Evolutionary conservation across 2,113 vertebrate species (phyloP).

Genomic region (Xenopus borealis): DNA sequence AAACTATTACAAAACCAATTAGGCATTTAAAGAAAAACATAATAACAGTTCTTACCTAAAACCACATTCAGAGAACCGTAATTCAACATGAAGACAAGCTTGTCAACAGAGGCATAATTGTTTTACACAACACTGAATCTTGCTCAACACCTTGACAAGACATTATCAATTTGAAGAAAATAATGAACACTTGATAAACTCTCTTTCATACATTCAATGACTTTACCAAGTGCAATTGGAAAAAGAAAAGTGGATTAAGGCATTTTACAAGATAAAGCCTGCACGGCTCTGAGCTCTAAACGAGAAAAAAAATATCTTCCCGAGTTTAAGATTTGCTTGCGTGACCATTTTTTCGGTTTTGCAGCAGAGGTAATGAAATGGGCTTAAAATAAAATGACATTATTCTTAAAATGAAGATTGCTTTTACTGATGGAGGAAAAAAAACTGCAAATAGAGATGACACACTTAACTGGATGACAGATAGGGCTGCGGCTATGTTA

Average conservation of each 20-base stretch:
- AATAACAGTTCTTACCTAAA: no score
- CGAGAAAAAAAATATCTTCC: constrained; percentile 10
- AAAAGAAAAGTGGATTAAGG: not conserved
- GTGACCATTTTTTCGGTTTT: constrained; percentile 28
- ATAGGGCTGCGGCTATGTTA: constrained; percentile 19
- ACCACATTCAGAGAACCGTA: no score
- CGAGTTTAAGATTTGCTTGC: constrained; percentile 23
- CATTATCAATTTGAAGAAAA: not conserved
- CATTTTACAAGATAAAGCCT: constrained; percentile 25
- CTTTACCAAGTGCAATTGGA: constrained; percentile 22
- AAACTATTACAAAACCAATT: no score
- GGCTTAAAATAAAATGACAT: constrained; percentile 41
- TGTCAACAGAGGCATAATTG: not conserved
- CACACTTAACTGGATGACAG: constrained; percentile 43
- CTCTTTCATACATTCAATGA: constrained; percentile 29
- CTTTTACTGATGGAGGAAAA: constrained; percentile 26
- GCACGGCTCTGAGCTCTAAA: not conserved
- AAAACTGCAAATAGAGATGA: constrained; percentile 40
- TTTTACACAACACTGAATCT: not conserved
- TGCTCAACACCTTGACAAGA: not conserved
- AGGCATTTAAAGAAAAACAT: no score
- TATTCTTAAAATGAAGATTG: constrained; percentile 42
- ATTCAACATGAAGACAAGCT: not conserved
- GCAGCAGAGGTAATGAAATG: constrained; percentile 22
- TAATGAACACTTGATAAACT: constrained; percentile 4